A percentile compares a stretch with the other conserved stretches of the same genome.
phyloP scores from a whole-genome alignment of 2,113 vertebrate species.

The Notothenia rossii region DNA sequence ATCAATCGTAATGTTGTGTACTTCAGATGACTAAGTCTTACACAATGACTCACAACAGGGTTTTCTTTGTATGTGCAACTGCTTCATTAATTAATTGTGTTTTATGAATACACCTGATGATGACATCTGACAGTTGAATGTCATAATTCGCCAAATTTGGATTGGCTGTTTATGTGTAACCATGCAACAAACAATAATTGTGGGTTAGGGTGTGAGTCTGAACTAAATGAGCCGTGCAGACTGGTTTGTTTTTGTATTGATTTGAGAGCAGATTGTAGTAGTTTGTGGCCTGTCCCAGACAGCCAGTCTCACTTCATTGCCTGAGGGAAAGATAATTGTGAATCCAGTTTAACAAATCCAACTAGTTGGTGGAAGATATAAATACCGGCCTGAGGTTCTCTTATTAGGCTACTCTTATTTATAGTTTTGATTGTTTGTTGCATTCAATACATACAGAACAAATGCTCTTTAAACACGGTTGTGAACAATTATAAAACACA shows the following conservation, averaged over 20 bases:
- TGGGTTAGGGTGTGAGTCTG: not conserved
- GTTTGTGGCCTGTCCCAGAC: not conserved
- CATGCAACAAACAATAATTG: not conserved
- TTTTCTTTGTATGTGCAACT: constrained; percentile 4
- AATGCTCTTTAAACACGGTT: not conserved
- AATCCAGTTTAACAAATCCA: constrained; percentile 31
- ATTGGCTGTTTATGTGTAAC: not conserved
- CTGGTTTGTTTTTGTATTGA: not conserved
- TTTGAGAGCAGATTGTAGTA: not conserved
- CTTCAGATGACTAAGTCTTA: not conserved
- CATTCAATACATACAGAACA: not conserved
- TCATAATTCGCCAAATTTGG: not conserved
- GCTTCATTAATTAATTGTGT: not conserved
- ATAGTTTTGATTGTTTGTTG: not conserved
- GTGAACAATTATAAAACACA: not conserved
- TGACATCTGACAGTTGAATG: not conserved
- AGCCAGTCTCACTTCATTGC: not conserved
- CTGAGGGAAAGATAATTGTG: not conserved
- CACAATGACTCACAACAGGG: not conserved
- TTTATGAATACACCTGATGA: constrained; percentile 24
- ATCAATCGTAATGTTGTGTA: not conserved
- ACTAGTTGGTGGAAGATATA: not conserved
- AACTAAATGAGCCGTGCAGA: not conserved
- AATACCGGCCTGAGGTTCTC: not conserved
- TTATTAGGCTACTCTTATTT: not conserved